Evolutionary conservation across 2,113 vertebrate species (phyloP).

Genomic region (Ancistrus triradiatus): DNA sequence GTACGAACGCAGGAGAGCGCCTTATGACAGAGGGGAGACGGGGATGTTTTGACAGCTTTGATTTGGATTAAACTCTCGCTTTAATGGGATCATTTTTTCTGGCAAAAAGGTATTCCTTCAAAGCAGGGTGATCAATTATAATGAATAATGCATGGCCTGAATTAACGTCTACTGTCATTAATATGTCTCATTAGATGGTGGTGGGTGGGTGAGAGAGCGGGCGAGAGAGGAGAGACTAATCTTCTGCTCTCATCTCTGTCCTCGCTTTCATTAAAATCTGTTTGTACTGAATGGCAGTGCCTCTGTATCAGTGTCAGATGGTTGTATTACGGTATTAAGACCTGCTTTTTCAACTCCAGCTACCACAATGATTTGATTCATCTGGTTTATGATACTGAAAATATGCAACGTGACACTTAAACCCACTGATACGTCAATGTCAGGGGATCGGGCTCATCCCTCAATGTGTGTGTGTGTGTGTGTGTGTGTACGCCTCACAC

Average conservation of each 20-base stretch:
- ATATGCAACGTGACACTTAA: too few species aligned
- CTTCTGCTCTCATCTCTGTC: conserved; percentile 42
- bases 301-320: conserved; percentile 66
- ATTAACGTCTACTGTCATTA: conserved; percentile 93
- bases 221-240: conserved; percentile 35
- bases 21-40: conserved; percentile 86
- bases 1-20: conserved; percentile 79
- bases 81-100: conserved; percentile 96
- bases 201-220: conserved; percentile 70
- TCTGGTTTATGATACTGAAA: too few species aligned
- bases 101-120: conserved; percentile 81
- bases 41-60: conserved; percentile 89
- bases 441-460: too few species aligned
- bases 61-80: conserved; percentile 90
- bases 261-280: conserved; percentile 49
- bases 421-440: too few species aligned
- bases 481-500: conserved; percentile 37
- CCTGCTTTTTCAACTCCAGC: too few species aligned
- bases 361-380: too few species aligned
- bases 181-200: conserved; percentile 98
- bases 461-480: conserved; percentile 5
- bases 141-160: conserved; percentile 98
- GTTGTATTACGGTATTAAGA: too few species aligned
- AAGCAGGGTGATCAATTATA: conserved; percentile 93
- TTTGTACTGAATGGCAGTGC: conserved; percentile 62